phyloP scores from a whole-genome alignment of 2,113 vertebrate genomes.

The Nicator chloris region DNA sequence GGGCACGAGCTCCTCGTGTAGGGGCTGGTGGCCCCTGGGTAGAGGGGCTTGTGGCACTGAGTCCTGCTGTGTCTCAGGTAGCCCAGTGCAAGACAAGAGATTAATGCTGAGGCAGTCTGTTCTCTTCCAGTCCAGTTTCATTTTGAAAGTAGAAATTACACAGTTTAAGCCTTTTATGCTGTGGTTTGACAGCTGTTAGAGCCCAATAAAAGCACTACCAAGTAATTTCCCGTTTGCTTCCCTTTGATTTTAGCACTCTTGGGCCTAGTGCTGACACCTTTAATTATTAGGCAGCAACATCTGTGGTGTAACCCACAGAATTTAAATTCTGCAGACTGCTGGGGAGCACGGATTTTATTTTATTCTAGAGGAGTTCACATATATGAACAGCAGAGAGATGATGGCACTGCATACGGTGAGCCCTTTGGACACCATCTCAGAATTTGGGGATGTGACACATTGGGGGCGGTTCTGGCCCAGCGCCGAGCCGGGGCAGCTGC shows the following conservation, averaged over 20 bases:
- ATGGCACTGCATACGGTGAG: not conserved
- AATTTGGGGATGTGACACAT: fast-evolving
- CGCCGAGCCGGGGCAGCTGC: not conserved
- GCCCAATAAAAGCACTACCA: not conserved
- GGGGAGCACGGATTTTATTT: not conserved
- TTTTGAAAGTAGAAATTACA: not conserved
- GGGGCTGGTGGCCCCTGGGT: not conserved
- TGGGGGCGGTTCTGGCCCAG: not conserved
- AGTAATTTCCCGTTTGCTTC: not conserved
- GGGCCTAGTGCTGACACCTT: not conserved
- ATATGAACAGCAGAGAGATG: not conserved
- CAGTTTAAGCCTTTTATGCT: not conserved
- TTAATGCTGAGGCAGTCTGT: not conserved
- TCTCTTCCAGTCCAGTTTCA: not conserved
- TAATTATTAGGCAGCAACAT: not conserved
- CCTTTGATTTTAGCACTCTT: not conserved
- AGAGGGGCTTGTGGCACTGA: not conserved
- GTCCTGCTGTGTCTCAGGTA: not conserved
- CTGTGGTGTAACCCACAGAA: not conserved
- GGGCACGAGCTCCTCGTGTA: fast-evolving
- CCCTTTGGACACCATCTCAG: not conserved
- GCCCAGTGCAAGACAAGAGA: not conserved
- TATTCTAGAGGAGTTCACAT: not conserved
- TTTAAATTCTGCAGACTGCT: not conserved
- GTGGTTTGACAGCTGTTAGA: not conserved